A percentile compares a stretch with the other conserved stretches of the same genome.
phyloP scores from a whole-genome alignment of 1,140 invertebrate species.

The Teleogryllus occipitalis region DNA sequence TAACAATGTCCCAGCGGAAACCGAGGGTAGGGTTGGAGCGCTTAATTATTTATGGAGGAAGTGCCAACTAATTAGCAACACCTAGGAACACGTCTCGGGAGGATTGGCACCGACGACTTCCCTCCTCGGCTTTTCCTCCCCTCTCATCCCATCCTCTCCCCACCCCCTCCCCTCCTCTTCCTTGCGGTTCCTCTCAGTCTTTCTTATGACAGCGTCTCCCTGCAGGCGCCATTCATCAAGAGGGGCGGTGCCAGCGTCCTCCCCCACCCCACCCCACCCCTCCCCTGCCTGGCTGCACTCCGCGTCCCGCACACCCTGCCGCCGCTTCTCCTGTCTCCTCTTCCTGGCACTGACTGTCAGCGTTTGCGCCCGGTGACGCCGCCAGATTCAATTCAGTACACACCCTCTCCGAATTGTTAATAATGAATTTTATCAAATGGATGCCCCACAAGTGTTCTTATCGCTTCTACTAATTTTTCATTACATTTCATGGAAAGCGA shows the following conservation, averaged over 20 bases:
- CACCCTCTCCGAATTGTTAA: too few species aligned
- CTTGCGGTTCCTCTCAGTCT: background rate
- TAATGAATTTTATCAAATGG: too few species aligned
- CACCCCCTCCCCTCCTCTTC: background rate
- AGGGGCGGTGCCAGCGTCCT: background rate
- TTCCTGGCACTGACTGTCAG: too few species aligned
- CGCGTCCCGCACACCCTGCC: too few species aligned
- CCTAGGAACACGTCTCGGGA: background rate
- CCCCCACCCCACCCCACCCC: too few species aligned
- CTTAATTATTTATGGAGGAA: background rate
- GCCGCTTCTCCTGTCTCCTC: too few species aligned
- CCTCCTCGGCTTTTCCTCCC: background rate
- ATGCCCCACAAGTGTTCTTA: too few species aligned
- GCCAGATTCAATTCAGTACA: too few species aligned
- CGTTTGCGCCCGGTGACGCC: too few species aligned
- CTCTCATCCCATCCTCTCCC: background rate
- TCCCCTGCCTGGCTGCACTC: too few species aligned
- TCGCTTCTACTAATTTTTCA: too few species aligned
- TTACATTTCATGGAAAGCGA: too few species aligned
- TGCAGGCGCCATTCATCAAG: background rate
- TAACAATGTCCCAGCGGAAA: constrained; percentile 3
- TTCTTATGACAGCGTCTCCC: background rate
- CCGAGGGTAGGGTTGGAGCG: background rate
- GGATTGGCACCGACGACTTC: background rate
- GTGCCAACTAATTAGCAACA: background rate